These are phyloP conservation scores for Spisula subtruncata DNA, from an alignment of 2,888 invertebrate genomes.

Conservation along the genomic window DNA sequence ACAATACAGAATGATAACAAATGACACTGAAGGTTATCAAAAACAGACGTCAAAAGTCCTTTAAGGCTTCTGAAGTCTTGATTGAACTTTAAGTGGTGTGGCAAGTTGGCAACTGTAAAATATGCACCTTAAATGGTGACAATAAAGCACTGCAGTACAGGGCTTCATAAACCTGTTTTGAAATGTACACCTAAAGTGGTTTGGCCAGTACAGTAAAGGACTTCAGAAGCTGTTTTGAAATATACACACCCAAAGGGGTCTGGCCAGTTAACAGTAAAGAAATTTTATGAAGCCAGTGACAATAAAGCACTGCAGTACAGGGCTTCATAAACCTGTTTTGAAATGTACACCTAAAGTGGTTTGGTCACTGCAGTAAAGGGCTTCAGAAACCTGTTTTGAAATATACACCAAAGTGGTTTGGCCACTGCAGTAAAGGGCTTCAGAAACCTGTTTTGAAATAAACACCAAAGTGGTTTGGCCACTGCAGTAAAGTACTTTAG, in stretches of 20 bases:
- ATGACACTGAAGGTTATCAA: background rate
- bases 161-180: slow-evolving; percentile 36
- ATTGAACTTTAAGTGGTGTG: too few species aligned
- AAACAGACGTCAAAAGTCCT: background rate
- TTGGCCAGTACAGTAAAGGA: slow-evolving; percentile 64
- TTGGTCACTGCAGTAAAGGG: slow-evolving; percentile 65
- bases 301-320: background rate
- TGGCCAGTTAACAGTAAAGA: too few species aligned
- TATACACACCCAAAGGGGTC: background rate
- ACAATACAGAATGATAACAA: background rate
- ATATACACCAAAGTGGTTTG: background rate
- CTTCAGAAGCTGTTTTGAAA: slow-evolving; percentile 1
- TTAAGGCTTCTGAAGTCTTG: background rate
- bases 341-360: slow-evolving; percentile 67
- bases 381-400: background rate
- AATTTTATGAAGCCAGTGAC: background rate
- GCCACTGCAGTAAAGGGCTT: background rate
- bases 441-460: background rate
- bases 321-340: slow-evolving; percentile 36
- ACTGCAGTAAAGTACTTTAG: too few species aligned
- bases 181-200: slow-evolving; percentile 67
- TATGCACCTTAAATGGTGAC: too few species aligned
- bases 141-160: background rate
- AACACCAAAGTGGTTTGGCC: too few species aligned
- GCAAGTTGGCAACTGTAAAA: too few species aligned